These are phyloP conservation scores for Neomorphus geoffroyi DNA, from an alignment of 2,797 vertebrate genomes.

Conservation along the genomic window DNA sequence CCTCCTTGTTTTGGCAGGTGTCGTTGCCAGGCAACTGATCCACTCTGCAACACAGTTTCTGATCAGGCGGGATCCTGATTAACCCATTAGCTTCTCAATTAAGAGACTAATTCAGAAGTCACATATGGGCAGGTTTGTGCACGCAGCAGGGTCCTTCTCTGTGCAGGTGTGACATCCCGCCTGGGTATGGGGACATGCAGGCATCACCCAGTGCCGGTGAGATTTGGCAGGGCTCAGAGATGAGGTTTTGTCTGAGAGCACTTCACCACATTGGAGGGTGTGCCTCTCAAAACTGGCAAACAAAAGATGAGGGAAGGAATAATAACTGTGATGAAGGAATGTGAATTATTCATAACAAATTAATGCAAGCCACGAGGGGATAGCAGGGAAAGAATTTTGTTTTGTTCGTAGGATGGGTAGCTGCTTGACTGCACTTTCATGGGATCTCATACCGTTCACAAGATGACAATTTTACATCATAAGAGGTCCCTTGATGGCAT, in stretches of 20 bases:
- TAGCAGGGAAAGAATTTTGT: not conserved
- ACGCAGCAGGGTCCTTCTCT: not conserved
- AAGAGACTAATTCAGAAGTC: not conserved
- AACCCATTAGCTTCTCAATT: constrained; percentile 58
- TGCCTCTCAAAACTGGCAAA: not conserved
- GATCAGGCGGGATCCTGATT: constrained; percentile 39
- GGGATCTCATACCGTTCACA: constrained; percentile 59
- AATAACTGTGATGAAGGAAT: constrained; percentile 56
- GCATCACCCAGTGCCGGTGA: too few species aligned
- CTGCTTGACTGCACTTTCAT: constrained; percentile 45
- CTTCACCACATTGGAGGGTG: not conserved
- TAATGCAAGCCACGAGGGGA: constrained; percentile 38
- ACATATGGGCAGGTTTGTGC: not conserved
- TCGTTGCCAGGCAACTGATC: constrained; percentile 71
- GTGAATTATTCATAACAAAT: constrained; percentile 72
- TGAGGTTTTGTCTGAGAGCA: not conserved
- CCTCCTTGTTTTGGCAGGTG: constrained; percentile 40
- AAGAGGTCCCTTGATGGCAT: constrained; percentile 71
- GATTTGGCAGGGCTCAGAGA: not conserved
- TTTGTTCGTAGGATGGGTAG: constrained; percentile 32
- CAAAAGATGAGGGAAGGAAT: constrained; percentile 33
- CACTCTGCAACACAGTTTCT: constrained; percentile 25
- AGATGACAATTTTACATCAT: constrained; percentile 71
- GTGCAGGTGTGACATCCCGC: not conserved
- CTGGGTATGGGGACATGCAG: fast-evolving